Evolutionary conservation across 2,113 vertebrate genomes (phyloP).

Genomic region (Trematocara stigmaticum): DNA sequence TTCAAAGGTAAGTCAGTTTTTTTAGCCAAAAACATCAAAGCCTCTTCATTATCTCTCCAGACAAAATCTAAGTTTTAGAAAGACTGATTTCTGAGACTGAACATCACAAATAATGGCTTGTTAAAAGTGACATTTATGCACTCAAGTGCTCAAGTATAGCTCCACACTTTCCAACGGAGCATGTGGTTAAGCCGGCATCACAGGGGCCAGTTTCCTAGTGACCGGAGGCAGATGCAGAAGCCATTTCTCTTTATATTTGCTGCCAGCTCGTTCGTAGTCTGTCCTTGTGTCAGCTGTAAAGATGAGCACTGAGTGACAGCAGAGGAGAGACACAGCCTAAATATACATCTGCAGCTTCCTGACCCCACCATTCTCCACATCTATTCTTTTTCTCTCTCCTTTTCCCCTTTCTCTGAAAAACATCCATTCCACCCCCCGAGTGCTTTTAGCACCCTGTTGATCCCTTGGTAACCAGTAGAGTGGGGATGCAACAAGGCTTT

Average conservation of each 20-base stretch:
- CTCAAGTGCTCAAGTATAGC: neutral
- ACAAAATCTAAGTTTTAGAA: neutral
- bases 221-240: neutral
- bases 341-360: slow-evolving; percentile 17
- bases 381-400: neutral
- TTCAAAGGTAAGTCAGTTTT: neutral
- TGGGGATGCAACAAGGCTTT: slow-evolving; percentile 42
- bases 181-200: neutral
- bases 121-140: neutral
- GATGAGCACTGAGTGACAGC: slow-evolving; percentile 21
- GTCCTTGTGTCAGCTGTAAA: neutral
- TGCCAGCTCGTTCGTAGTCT: neutral
- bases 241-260: neutral
- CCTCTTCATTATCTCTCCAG: neutral
- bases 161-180: neutral
- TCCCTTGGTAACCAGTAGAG: slow-evolving; percentile 48
- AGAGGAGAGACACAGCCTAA: neutral
- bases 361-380: neutral
- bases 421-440: slow-evolving; percentile 25
- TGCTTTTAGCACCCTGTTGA: slow-evolving; percentile 64
- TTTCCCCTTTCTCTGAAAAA: neutral
- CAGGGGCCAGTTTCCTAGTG: slow-evolving; percentile 8
- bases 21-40: neutral
- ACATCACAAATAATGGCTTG: neutral
- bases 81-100: neutral